Base-by-base conservation (phyloP, 2,888 invertebrate species). In the Agrilus biguttatus region DNA sequence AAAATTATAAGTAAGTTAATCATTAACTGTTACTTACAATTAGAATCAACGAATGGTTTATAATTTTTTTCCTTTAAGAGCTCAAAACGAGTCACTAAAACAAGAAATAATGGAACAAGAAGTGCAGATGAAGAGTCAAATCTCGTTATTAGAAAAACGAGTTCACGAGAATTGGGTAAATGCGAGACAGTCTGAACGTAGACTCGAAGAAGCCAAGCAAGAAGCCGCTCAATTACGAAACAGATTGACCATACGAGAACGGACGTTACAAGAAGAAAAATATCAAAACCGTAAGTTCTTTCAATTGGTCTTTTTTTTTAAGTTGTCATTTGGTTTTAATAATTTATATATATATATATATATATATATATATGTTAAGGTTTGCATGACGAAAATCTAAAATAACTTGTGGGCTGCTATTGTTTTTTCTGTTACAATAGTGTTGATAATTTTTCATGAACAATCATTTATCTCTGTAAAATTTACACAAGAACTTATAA, bases 91-190 rank as follows among this genome's bases (percentile, higher is more conserved):
- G 59, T 66, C 71, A 42, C 62, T 91, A 47, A 85, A 85, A 44
- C 77, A 84, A 43, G 91, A 91, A 69, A 78, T 91, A 47, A 74
- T 86, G n/a, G 87, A 88, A 45, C 88, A 88, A 62, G 84, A 89
- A 62, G 81, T 77, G 47, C 72, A 74, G 50, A 65, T 74, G 49
- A 76, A 75, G 57, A 69, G 67, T 55, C 87, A 88, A 57, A 79
- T 88, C 51, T 75, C 86, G 42, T 75, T 78, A 44, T 72, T 86
- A 45, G 90, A 91, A 65, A 79, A 83, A 55, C 84, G 88, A 50
- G 82, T 86, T 13, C 89, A 91, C 65, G 82, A 85, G 57, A 81
- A 83, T 50, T 88, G 87, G 91, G 77, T 92, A 42, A 76, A 80
- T 45, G 83, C 88, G 12, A 72, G 90, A 40, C 83, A 86, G 57